Base-by-base conservation (phyloP, 2,888 invertebrate genomes). In the Melanophora roralis region DNA sequence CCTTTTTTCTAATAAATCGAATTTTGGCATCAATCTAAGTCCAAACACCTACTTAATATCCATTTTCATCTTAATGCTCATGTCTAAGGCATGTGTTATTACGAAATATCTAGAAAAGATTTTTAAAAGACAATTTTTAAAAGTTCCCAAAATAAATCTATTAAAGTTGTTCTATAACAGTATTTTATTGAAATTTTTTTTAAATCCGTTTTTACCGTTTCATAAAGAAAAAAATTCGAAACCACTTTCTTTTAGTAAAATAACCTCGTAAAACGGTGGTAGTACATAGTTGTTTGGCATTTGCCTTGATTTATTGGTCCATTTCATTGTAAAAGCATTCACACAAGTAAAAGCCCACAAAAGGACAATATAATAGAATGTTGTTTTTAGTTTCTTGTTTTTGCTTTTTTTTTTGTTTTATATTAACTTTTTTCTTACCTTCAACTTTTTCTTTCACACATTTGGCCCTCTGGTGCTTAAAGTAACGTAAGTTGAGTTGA, bases 291-390 rank as follows among this genome's bases (percentile, higher is more conserved):
- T n/a, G 75, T 75, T 73, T 78, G 75, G 78, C 75, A 72, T 73
- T 75, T 81, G 65, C 60, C 51, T 76, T 82, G 82, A 82, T 82
- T 81, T 82, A 82, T 81, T 82, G 78, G 78, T 74, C 43, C 78
- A 77, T 82, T 81, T 82, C 74, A 75, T 16, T 74, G 74, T 79
- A 79, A 76, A 81, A 71, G 72, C 72, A 71, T 57, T 69, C 55
- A 59, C 11, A 78, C 62, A 78, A 73, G 71, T 38, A 65, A 72
- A 77, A 60, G 49, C 65, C 72, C 62, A 75, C 74, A 71, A 73
- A 77, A 77, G 64, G 53, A 64, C 57, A 74, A 69, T 65, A 38
- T 51, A 74, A 69, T 65, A 59, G 49, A 43, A 69, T 49, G 49
- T 59, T 32, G 19, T 68, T 23, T 6, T 34, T n/a, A n/a, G 27